A percentile compares a stretch with the other conserved stretches of the same genome.
phyloP scores from a whole-genome alignment of 2,888 invertebrate species.

The Trypoxylon attenuatum region DNA sequence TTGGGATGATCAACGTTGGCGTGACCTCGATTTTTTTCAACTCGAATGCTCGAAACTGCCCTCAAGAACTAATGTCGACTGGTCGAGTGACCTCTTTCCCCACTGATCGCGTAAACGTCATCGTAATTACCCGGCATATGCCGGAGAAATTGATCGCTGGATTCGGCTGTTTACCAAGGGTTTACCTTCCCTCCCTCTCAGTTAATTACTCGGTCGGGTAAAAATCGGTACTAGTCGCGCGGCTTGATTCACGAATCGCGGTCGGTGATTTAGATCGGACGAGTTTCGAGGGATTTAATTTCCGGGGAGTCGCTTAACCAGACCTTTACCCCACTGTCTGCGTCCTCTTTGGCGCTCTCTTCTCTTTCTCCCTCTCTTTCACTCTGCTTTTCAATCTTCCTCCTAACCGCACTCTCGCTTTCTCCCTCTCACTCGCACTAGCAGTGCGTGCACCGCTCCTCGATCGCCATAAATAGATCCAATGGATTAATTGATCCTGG shows the following conservation, averaged over 20 bases:
- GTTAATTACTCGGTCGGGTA: not conserved
- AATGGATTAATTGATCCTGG: constrained; percentile 44
- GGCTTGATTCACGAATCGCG: constrained; percentile 27
- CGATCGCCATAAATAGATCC: constrained; percentile 39
- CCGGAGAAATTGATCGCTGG: constrained; percentile 6
- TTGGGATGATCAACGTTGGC: too few species aligned
- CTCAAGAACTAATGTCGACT: not conserved
- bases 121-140: not conserved
- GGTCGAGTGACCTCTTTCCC: not conserved
- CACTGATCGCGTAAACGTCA: not conserved
- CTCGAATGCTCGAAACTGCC: too few species aligned
- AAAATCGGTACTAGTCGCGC: constrained; percentile 16
- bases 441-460: constrained; percentile 12
- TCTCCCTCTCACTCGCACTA: not conserved
- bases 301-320: constrained; percentile 45
- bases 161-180: too few species aligned
- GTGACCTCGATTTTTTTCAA: too few species aligned
- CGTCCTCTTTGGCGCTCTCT: not conserved
- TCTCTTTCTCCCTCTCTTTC: not conserved
- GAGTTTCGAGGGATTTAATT: constrained; percentile 44
- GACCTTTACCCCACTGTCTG: constrained; percentile 18
- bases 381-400: not conserved
- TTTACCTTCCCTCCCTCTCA: too few species aligned
- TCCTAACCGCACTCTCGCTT: not conserved
- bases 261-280: constrained; percentile 30